Conservation (phyloP, 2,888 invertebrate genomes). For the Drosophila pseudotakahashii region DNA sequence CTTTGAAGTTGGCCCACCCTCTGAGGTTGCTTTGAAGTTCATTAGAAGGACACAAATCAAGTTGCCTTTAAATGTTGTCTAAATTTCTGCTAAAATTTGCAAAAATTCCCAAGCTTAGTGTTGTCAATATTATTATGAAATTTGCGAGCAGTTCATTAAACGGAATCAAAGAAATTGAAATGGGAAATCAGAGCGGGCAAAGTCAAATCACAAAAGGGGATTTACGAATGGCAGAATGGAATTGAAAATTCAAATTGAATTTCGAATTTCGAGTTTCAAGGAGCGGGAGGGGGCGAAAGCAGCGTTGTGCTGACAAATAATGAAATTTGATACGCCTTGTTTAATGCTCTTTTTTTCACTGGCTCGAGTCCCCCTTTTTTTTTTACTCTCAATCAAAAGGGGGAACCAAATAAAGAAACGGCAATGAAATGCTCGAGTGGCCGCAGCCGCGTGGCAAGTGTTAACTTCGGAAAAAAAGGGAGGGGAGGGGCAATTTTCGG, state of each 20-base stretch:
- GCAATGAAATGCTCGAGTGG: conserved; percentile 79
- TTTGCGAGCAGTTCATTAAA: conserved; percentile 56
- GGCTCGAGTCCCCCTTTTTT: conserved; percentile 10
- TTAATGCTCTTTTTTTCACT: conserved; percentile 83
- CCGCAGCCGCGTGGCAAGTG: conserved; percentile 80
- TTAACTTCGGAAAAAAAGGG: conserved; percentile 67
- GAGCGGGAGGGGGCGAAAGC: neutral
- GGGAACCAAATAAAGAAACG: conserved; percentile 32
- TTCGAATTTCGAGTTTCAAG: conserved; percentile 19
- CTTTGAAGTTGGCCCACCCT: conserved; percentile 38
- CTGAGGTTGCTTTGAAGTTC: conserved; percentile 36
- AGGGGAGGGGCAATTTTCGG: conserved; percentile 30
- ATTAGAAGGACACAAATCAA: conserved; percentile 24
- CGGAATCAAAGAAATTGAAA: conserved; percentile 40
- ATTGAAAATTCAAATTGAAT: conserved; percentile 66
- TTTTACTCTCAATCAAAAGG: neutral
- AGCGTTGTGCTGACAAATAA: conserved; percentile 74
- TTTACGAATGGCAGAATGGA: conserved; percentile 60
- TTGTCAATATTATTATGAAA: conserved; percentile 63
- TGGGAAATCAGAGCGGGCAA: conserved; percentile 11
- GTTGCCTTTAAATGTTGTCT: conserved; percentile 44
- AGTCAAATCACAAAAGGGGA: conserved; percentile 60
- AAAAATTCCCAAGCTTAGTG: conserved; percentile 59
- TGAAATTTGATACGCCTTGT: conserved; percentile 85
- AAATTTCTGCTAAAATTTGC: conserved; percentile 67